Conservation (phyloP, 2,888 invertebrate genomes). For the Azorinus chamasolen region DNA sequence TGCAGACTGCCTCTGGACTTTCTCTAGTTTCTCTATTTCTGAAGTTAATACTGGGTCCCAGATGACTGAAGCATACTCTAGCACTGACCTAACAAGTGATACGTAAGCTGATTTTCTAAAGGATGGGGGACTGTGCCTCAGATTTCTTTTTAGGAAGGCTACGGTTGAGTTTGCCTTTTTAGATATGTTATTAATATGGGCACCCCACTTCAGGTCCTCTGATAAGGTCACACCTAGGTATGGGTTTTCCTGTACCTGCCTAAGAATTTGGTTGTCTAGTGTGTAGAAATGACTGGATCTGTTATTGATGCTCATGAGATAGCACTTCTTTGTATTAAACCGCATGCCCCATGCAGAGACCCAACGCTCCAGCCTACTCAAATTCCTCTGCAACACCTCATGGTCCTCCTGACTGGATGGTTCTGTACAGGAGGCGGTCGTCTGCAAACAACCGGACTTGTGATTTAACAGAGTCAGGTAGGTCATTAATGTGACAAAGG, state of each 20-base stretch:
- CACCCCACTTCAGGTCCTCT: constrained; percentile 46
- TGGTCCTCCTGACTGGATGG: constrained; percentile 10
- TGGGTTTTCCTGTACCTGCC: constrained; percentile 38
- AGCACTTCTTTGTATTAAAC: constrained; percentile 27
- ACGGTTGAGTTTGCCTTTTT: constrained; percentile 52
- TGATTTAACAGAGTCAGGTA: constrained; percentile 6
- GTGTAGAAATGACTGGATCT: constrained; percentile 24
- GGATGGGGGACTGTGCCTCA: constrained; percentile 25
- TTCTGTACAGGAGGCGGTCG: constrained; percentile 5
- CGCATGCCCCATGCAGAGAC: constrained; percentile 12
- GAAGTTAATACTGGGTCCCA: neutral
- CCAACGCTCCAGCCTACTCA: constrained; percentile 7
- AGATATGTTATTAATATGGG: constrained; percentile 39
- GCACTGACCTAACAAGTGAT: constrained; percentile 29
- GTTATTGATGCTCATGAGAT: constrained; percentile 15
- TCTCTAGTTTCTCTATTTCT: neutral
- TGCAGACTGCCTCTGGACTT: neutral
- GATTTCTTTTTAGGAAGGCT: constrained; percentile 44
- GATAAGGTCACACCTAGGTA: constrained; percentile 49
- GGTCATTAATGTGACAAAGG: constrained; percentile 7
- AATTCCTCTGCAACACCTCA: constrained; percentile 5
- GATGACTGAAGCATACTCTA: constrained; percentile 23
- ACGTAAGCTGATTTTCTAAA: constrained; percentile 29
- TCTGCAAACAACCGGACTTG: constrained; percentile 2
- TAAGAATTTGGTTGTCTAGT: constrained; percentile 32